Evolutionary conservation across 2,113 vertebrate genomes (phyloP), one percentile per base, ranked within the genome.

Genomic region (Siphamia tubifer): DNA sequence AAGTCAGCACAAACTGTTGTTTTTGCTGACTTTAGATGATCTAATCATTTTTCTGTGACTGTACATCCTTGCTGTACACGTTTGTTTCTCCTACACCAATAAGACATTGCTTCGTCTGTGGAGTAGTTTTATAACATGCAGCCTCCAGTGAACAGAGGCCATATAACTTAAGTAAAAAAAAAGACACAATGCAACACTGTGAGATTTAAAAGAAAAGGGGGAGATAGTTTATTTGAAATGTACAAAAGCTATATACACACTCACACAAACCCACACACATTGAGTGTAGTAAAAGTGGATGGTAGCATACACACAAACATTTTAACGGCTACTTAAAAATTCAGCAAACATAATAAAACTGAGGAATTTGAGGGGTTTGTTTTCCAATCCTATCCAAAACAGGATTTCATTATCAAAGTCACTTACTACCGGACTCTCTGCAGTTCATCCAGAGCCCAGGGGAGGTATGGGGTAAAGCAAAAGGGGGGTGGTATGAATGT

Each of bases 171-270:
- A n/a, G n/a, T n/a, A n/a, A n/a, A n/a, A 48, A 78, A 87, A 84
- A 79, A 63, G 64, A 87, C 43, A 68, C 54, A 76, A 84, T 38
- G 12, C 67, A 68, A 30, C 35, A 60, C 28, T 44, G 53, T 31
- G 15, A 24, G 47, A 35, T 84, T 84, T 70, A 61, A 79, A 89
- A 77, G 77, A 82, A 83, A 82, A 88, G 82, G 93, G 74, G 39
- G 74, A 93, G 84, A 95, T 95, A 92, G 79, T 95, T 91, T 93
- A 93, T 95, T 91, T 90, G 94, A 91, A 91, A 96, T 98, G 94
- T 98, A 97, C 95, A 98, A 97, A 97, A 95, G 78, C 90, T 95
- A 95, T 96, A 92, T 95, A 96, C 95, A 96, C 73, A 94, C 93
- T 57, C 82, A 61, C 64, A 60, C 80, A 40, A 55, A 76, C 42